Percentiles rank a stretch among this genome's conserved stretches.
These are phyloP conservation scores for Dicyrtomina minuta DNA, from an alignment of 2,888 invertebrate species.

Conservation along the genomic window DNA sequence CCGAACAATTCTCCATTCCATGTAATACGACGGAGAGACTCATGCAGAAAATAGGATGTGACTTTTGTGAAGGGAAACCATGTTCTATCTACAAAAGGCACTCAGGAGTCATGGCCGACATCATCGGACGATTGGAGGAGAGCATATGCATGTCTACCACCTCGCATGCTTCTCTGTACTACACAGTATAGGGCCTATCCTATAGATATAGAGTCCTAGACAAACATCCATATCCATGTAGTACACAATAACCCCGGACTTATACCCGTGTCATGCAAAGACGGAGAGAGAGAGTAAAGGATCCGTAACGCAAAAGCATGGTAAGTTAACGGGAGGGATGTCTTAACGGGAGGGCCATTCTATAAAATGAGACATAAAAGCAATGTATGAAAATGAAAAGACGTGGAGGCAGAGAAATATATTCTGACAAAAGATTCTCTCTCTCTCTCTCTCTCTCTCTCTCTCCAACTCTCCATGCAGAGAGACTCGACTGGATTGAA, in stretches of 20 bases:
- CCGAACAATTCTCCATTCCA: slow-evolving; percentile 1
- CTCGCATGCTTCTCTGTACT: background rate
- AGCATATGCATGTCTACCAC: background rate
- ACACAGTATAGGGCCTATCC: too few species aligned
- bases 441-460: too few species aligned
- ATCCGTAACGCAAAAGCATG: too few species aligned
- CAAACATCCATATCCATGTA: too few species aligned
- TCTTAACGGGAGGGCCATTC: background rate
- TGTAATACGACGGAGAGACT: slow-evolving; percentile 7
- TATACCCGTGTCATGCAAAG: background rate
- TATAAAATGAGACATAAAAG: slow-evolving; percentile 24
- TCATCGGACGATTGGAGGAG: slow-evolving; percentile 3
- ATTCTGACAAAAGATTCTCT: background rate
- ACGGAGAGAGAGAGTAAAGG: background rate
- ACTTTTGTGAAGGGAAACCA: slow-evolving; percentile 17
- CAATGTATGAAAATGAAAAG: slow-evolving; percentile 14
- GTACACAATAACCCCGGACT: background rate
- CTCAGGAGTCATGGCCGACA: slow-evolving; percentile 16
- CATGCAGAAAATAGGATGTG: slow-evolving; percentile 22
- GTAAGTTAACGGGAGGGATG: background rate
- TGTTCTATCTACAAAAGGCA: slow-evolving; percentile 1
- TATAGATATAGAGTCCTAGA: too few species aligned
- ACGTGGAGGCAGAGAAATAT: background rate
- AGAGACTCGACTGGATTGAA: background rate
- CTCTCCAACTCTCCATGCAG: background rate